A percentile compares a stretch with the other conserved stretches of the same genome.
Evolutionary conservation across 2,888 invertebrate species (phyloP).

Genomic region (Hyalella azteca): DNA sequence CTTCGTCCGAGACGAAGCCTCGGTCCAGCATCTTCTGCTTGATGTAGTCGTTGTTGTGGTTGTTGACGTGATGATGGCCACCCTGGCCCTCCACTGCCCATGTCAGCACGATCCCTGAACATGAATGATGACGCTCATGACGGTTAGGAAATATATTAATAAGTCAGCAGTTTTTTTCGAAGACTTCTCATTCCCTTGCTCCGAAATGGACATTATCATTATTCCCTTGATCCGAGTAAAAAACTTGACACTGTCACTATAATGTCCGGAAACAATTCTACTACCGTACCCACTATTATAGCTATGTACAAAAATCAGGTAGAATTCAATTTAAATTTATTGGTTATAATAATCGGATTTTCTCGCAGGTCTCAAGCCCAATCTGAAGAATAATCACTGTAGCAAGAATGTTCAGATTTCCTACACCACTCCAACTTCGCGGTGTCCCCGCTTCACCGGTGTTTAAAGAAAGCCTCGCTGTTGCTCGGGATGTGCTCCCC

Average conservation of each 20-base stretch:
- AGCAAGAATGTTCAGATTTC: neutral
- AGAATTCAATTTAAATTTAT: neutral
- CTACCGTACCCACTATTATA: neutral
- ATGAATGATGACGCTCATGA: neutral
- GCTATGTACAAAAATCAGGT: neutral
- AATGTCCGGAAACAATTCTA: neutral
- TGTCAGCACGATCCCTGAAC: constrained; percentile 47
- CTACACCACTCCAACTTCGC: constrained; percentile 19
- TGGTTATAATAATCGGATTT: neutral
- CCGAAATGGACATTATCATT: no score
- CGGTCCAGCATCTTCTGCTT: constrained; percentile 25
- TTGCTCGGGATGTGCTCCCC: constrained; percentile 58
- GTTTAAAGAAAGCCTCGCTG: constrained; percentile 51
- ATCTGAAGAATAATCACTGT: neutral
- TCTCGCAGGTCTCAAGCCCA: neutral
- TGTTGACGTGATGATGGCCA: constrained; percentile 39
- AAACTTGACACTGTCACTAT: no score
- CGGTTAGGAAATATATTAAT: neutral
- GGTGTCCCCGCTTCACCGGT: constrained; percentile 57
- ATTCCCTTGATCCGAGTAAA: no score
- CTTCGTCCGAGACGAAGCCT: constrained; percentile 18
- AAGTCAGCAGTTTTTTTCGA: neutral
- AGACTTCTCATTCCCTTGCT: neutral
- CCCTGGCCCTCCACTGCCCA: constrained; percentile 40
- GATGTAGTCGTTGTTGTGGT: constrained; percentile 38